These are phyloP conservation scores for Neocrepidodera transversa DNA, from an alignment of 2,888 invertebrate species.

Conservation along the genomic window DNA sequence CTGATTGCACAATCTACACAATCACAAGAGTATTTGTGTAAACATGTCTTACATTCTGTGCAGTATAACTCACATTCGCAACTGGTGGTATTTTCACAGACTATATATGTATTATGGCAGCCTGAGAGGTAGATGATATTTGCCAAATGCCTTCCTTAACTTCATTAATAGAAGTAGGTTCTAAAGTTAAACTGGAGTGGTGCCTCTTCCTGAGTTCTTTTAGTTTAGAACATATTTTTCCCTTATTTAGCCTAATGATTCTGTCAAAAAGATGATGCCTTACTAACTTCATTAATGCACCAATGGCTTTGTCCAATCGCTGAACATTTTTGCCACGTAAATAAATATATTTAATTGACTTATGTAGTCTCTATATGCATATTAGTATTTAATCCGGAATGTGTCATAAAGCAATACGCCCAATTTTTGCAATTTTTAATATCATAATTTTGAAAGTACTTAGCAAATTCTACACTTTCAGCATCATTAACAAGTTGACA, in stretches of 20 bases:
- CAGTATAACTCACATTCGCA: background rate
- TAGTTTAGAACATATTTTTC: too few relatives aligned
- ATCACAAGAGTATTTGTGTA: slow-evolving; percentile 12
- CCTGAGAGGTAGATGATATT: background rate
- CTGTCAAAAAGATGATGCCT: slow-evolving; percentile 16
- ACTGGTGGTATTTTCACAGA: background rate
- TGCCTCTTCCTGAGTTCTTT: too few relatives aligned
- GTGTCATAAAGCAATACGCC: slow-evolving; percentile 11
- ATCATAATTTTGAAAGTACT: too few relatives aligned
- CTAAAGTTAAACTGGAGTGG: background rate
- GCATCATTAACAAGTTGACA: too few relatives aligned
- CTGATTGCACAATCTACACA: too few relatives aligned
- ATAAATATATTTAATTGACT: background rate
- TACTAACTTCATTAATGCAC: slow-evolving; percentile 19
- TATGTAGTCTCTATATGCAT: slow-evolving; percentile 13
- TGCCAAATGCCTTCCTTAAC: too few relatives aligned
- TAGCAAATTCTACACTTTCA: too few relatives aligned
- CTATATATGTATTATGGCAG: slow-evolving; percentile 1
- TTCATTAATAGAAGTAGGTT: too few relatives aligned
- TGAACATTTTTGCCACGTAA: background rate
- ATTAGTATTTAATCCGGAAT: slow-evolving; percentile 8
- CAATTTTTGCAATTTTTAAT: slow-evolving; percentile 5
- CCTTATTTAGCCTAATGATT: background rate
- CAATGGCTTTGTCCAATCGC: background rate
- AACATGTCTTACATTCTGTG: slow-evolving; percentile 7